These are phyloP conservation scores for Euphonia xanthogaster DNA, from an alignment of 2,797 vertebrate genomes.

Conservation along the genomic window DNA sequence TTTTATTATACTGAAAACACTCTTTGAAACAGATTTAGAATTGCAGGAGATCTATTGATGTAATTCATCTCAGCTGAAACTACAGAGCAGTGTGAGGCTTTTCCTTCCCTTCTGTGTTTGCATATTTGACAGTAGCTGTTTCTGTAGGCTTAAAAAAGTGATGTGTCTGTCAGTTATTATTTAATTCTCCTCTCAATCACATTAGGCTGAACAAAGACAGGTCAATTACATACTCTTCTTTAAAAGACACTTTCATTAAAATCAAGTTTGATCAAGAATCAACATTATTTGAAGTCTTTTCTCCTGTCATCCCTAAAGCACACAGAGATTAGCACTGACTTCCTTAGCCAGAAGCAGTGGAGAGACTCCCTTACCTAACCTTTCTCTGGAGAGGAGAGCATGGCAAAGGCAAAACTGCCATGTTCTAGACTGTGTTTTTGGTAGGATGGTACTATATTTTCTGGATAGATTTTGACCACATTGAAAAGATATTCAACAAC, in stretches of 20 bases:
- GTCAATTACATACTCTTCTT: conserved; percentile 26
- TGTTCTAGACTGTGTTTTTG: not conserved
- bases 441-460: not conserved
- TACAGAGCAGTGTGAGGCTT: not conserved
- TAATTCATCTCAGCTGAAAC: conserved; percentile 5
- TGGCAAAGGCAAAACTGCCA: not conserved
- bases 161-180: conserved; percentile 24
- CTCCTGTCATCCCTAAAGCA: not conserved
- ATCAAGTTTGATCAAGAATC: conserved; percentile 39
- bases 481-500: not conserved
- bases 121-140: conserved; percentile 36
- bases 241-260: conserved; percentile 29
- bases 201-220: conserved; percentile 47
- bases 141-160: conserved; percentile 5
- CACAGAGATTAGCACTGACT: not conserved
- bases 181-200: conserved; percentile 45
- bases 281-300: conserved; percentile 11
- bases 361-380: not conserved
- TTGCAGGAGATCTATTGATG: conserved; percentile 1
- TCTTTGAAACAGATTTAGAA: not conserved
- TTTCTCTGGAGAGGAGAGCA: not conserved
- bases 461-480: not conserved
- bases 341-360: not conserved
- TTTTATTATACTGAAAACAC: conserved; percentile 31
- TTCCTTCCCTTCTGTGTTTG: conserved; percentile 3